Base-by-base conservation (phyloP, 2,888 invertebrate species). In the Imbricaverruca yamaguchii region DNA sequence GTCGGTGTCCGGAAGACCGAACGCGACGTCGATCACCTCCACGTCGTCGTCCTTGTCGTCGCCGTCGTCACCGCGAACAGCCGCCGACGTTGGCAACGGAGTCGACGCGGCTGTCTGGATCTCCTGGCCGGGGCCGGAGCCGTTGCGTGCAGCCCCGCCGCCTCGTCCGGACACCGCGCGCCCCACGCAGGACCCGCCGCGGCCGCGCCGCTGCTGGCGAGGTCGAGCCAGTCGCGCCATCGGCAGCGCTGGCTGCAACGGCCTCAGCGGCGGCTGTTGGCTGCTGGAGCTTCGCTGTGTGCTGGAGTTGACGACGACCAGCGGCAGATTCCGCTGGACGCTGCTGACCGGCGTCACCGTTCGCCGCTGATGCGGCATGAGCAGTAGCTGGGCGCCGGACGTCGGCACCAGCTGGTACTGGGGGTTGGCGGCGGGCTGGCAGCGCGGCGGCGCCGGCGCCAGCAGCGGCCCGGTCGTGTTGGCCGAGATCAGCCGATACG, bases 291-390 rank as follows among this genome's bases (percentile, higher is more conserved):
- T 3, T 8, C 53, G 53, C 74, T 53, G 74, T 18, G 21, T 13
- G 74, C 13, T 74, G 53, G 74, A 53, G 74, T 74, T 74, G 18
- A 74, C 74, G 7, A 74, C 25, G 18, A 74, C 74, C 74, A 74
- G 15, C 53, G 74, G 53, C 15, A 74, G 18, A 23, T 18, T 18
- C 53, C 53, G 39, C 74, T 25, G 53, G 7, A 53, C 0, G 53
- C 39, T 15, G 53, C 53, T 21, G 18, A 53, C 74, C 53, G n/a
- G 39, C 53, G 39, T 18, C 53, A 53, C 74, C 6, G 74, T 18
- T 53, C 3, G 74, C 74, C 3, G 74, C 74, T 74, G 74, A 1
- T 1, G 6, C 9, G 39, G 74, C 74, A 74, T 53, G 4, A 74
- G 74, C 53, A 74, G 18, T 53, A 74, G 53, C 74, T 53, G 74